These are phyloP conservation scores for Podarcis siculus DNA, from an alignment of 2,797 vertebrate genomes.

Conservation along the genomic window DNA sequence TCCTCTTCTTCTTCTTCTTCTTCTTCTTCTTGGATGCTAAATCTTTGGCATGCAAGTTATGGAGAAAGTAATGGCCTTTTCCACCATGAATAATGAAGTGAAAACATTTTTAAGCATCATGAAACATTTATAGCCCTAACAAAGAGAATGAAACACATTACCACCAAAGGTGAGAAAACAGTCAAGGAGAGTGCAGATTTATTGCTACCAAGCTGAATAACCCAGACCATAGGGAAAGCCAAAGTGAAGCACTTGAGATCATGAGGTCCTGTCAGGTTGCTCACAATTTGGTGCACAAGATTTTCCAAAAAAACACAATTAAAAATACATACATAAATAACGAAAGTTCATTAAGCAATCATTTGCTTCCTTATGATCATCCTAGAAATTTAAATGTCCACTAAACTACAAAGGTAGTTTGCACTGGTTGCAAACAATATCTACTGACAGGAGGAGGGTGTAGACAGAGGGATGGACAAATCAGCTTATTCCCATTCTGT, in stretches of 20 bases:
- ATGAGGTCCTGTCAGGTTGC: not conserved
- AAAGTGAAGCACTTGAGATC: not conserved
- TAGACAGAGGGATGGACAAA: no score
- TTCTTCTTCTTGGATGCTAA: constrained; percentile 7
- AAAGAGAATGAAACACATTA: constrained; percentile 49
- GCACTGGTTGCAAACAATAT: no score
- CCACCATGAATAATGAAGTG: constrained; percentile 61
- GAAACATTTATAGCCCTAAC: constrained; percentile 56
- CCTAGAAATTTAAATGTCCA: not conserved
- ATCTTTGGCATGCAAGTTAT: constrained; percentile 41
- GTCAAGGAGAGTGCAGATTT: constrained; percentile 15
- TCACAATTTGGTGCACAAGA: no score
- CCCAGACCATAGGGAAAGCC: not conserved
- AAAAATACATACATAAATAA: not conserved
- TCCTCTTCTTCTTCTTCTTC: constrained; percentile 8
- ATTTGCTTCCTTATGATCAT: not conserved
- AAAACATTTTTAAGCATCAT: constrained; percentile 48
- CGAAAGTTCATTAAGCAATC: not conserved
- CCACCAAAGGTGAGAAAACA: constrained; percentile 40
- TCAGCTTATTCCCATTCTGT: no score
- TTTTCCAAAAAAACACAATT: not conserved
- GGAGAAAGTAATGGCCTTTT: constrained; percentile 51
- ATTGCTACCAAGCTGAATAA: constrained; percentile 34
- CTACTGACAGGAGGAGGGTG: no score
- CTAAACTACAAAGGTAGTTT: no score